These are phyloP conservation scores for Arenaria interpres DNA, from an alignment of 2,113 vertebrate genomes.

Conservation along the genomic window DNA sequence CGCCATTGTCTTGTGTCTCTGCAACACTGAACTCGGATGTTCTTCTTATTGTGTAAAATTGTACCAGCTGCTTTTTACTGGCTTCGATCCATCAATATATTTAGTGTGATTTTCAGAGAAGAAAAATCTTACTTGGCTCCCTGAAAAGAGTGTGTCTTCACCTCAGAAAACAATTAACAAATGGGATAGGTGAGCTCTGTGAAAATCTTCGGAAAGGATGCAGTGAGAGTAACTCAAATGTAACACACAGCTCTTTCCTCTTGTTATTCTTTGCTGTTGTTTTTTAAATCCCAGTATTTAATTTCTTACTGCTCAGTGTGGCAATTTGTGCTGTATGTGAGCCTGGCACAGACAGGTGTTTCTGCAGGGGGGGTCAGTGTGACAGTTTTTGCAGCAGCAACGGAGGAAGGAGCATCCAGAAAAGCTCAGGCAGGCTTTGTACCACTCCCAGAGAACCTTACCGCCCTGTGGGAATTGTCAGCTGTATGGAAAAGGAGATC, in stretches of 20 bases:
- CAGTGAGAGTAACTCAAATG: neutral
- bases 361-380: neutral
- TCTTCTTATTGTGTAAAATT: neutral
- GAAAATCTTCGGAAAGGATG: neutral
- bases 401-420: neutral
- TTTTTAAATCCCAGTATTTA: neutral
- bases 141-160: neutral
- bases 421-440: neutral
- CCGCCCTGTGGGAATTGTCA: neutral
- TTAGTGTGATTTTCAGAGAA: neutral
- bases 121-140: neutral
- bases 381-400: neutral
- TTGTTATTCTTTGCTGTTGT: neutral
- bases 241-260: neutral
- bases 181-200: neutral
- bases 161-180: neutral
- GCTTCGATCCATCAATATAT: fast-evolving
- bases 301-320: neutral
- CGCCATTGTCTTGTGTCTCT: neutral
- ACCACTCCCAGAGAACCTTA: neutral
- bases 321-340: neutral
- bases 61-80: neutral
- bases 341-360: neutral
- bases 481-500: neutral
- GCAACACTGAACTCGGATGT: neutral